phyloP scores from a whole-genome alignment of 1,140 invertebrate species.

The Tetragnatha versicolor region DNA sequence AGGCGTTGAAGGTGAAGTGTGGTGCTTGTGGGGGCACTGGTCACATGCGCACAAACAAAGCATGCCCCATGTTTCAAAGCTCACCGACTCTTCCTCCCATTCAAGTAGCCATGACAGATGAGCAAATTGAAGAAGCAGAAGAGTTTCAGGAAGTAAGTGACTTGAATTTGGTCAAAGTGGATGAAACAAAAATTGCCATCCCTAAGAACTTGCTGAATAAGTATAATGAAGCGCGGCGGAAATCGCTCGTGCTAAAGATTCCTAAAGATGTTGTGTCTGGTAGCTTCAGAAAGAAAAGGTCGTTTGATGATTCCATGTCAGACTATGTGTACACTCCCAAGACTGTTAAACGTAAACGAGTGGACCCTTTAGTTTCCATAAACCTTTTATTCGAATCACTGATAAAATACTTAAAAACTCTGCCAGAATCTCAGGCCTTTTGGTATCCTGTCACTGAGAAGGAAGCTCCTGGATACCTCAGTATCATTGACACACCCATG shows the following conservation, averaged over 20 bases:
- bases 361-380: constrained; percentile 94
- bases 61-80: constrained; percentile 87
- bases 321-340: constrained; percentile 88
- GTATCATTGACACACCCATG: constrained; percentile 91
- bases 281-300: constrained; percentile 70
- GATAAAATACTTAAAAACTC: constrained; percentile 88
- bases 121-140: constrained; percentile 75
- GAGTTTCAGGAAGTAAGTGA: constrained; percentile 75
- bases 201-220: constrained; percentile 68
- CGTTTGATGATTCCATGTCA: constrained; percentile 77
- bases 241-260: constrained; percentile 82
- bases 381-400: constrained; percentile 91
- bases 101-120: constrained; percentile 79
- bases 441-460: constrained; percentile 93
- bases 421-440: constrained; percentile 90
- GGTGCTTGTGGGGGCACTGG: constrained; percentile 88
- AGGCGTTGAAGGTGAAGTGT: constrained; percentile 88
- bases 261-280: constrained; percentile 76
- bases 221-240: constrained; percentile 79
- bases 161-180: constrained; percentile 88
- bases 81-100: constrained; percentile 68
- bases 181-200: constrained; percentile 71
- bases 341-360: constrained; percentile 87
- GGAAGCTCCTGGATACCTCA: constrained; percentile 92
- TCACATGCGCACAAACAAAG: constrained; percentile 92